Evolutionary conservation across 2,888 invertebrate species (phyloP), one percentile per base, ranked within the genome.

Genomic region (Chaitophorus viminalis): DNA sequence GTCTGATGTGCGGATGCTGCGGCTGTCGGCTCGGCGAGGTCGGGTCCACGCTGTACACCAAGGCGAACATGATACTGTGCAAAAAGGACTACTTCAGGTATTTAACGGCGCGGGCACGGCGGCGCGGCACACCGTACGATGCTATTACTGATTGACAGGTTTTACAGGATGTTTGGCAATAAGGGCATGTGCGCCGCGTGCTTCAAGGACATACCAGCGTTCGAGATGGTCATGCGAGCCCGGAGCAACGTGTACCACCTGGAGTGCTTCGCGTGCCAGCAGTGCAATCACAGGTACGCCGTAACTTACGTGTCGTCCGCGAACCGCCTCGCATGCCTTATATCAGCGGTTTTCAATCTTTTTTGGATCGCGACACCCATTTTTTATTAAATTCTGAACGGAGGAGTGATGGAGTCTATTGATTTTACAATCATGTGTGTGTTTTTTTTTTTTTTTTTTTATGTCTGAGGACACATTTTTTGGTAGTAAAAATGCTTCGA

Each of bases 191-290:
- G 99, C 92, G 96, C 98, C 54, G 98, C 98, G 33, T 99, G 99
- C 93, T 96, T 96, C 92, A 99, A 99, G 93, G 96, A 97, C 91
- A 99, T 99, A 91, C 99, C 99, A 5, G 98, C 99, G 83, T 99
- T 98, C 92, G 99, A 99, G 92, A 98, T 99, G 98, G 99, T 99
- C 90, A 99, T 99, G 99, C 94, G 98, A 90, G 98, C 98, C 77
- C 95, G 97, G 90, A 96, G 95, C 92, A 98, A 99, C 91, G 99
- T 99, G 89, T 99, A 99, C 92, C 99, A 99, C 92, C 94, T 99
- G 91, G 98, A 99, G 92, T 99, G 99, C 92, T 99, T 99, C 92
- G 98, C 98, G 84, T 99, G 99, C 91, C 98, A 99, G 91, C 98
- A 98, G 92, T 99, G 99, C 92, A 98, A 97, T 92, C 98, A 99